These are phyloP conservation scores for Pocillopora damicornis DNA, from an alignment of 64 coral and sea anemone species.

Conservation along the genomic window DNA sequence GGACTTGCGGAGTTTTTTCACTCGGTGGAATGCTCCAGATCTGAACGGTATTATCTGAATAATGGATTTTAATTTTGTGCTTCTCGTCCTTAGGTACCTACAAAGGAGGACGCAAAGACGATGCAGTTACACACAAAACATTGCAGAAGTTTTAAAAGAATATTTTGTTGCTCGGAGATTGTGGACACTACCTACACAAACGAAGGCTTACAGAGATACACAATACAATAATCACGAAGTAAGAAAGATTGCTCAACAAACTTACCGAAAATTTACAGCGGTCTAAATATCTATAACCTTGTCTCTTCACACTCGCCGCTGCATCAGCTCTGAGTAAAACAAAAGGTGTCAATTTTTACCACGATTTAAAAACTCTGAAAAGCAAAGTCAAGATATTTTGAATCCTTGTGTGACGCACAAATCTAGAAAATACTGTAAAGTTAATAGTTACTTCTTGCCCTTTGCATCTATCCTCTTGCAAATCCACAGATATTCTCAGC, in stretches of 20 bases:
- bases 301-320: constrained; percentile 74
- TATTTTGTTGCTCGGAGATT: too few relatives aligned
- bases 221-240: too few relatives aligned
- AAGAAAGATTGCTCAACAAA: background rate
- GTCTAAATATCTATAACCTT: constrained; percentile 91
- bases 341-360: background rate
- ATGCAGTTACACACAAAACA: background rate
- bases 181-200: too few relatives aligned
- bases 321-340: constrained; percentile 70
- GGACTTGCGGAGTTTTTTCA: constrained; percentile 68
- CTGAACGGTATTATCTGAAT: constrained; percentile 85
- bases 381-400: too few relatives aligned
- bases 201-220: too few relatives aligned
- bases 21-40: constrained; percentile 74
- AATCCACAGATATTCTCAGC: too few relatives aligned
- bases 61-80: constrained; percentile 88
- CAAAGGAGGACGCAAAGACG: background rate
- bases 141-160: background rate
- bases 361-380: too few relatives aligned
- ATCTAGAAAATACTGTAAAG: too few relatives aligned
- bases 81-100: constrained; percentile 88
- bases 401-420: too few relatives aligned
- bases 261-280: constrained; percentile 90
- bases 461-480: too few relatives aligned
- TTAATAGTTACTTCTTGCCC: too few relatives aligned